A percentile compares a stretch with the other conserved stretches of the same genome.
Conservation (phyloP, 2,888 invertebrate genomes). For the Tetheella fluctuosa region DNA sequence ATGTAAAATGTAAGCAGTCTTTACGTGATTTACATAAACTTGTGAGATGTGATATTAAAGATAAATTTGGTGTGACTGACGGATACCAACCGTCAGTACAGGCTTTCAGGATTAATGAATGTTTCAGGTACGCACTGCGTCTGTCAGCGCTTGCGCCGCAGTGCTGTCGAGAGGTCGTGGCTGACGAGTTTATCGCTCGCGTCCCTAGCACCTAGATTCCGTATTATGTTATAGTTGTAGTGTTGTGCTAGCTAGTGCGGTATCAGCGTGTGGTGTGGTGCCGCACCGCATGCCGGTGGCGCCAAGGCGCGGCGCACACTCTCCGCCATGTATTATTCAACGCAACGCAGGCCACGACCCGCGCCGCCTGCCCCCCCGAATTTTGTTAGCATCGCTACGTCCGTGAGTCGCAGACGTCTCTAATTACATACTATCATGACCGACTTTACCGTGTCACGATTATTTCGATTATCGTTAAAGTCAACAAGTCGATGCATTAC, state of each 20-base stretch:
- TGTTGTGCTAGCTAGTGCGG: not conserved
- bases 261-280: constrained; percentile 31
- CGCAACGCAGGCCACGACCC: constrained; percentile 63
- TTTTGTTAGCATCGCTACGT: constrained; percentile 68
- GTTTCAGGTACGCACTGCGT: not conserved
- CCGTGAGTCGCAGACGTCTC: constrained; percentile 57
- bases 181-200: not conserved
- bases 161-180: not conserved
- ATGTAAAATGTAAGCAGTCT: constrained; percentile 31
- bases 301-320: constrained; percentile 32
- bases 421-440: constrained; percentile 76
- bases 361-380: constrained; percentile 67
- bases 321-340: constrained; percentile 75
- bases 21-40: not conserved
- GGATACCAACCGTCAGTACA: not conserved
- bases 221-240: not conserved
- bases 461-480: constrained; percentile 60
- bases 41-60: constrained; percentile 12
- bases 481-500: constrained; percentile 52
- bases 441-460: constrained; percentile 70
- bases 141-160: not conserved
- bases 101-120: not conserved
- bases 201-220: not conserved
- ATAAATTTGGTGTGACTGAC: not conserved
- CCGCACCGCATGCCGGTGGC: constrained; percentile 22